Base-by-base conservation (phyloP, 2,888 invertebrate genomes). In the Cephus pygmeus region DNA sequence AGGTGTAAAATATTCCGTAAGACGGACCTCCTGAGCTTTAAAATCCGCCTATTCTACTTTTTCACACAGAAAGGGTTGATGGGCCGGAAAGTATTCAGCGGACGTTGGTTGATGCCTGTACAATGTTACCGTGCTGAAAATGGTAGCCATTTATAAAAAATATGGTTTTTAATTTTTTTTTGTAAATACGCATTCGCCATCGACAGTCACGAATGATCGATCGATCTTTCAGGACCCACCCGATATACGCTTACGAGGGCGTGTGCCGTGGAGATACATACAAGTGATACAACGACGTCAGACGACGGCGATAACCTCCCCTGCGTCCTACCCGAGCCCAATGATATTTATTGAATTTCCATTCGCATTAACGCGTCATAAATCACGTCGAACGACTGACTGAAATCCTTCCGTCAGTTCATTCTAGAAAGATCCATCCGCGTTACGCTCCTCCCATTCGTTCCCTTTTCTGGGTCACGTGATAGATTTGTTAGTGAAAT, bases 301-400 rank as follows among this genome's bases (percentile, higher is more conserved):
- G 56, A 56, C 9, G 56, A 56, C 23, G 56, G 9, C 56, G 56
- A 56, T 56, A 56, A 6, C 71, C 71, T 30, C 31, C n/a, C 31
- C 31, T 15, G 31, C 31, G 31, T 71, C 31, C 31, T 31, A 31
- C 31, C 31, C 31, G 31, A 33, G 12, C 9, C 31, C 71, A 33
- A 15, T 33, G 71, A 34, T 76, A 75, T 78, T 80, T 79, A 79
- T 79, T 75, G 80, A 78, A 82, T 80, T 78, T 80, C 75, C 78
- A 75, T 69, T 73, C 76, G 76, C 80, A 83, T 86, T 85, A 83
- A 84, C 83, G 81, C 75, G 79, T 81, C 75, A 85, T 85, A 83
- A 84, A 85, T 85, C 82, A 85, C 77, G 69, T 56, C 35, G 73
- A 30, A 36, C 76, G 33, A 33, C 40, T 40, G 34, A 15, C 68